Evolutionary conservation across 2,888 invertebrate genomes (phyloP).

Genomic region (Malthinus flaveolus): DNA sequence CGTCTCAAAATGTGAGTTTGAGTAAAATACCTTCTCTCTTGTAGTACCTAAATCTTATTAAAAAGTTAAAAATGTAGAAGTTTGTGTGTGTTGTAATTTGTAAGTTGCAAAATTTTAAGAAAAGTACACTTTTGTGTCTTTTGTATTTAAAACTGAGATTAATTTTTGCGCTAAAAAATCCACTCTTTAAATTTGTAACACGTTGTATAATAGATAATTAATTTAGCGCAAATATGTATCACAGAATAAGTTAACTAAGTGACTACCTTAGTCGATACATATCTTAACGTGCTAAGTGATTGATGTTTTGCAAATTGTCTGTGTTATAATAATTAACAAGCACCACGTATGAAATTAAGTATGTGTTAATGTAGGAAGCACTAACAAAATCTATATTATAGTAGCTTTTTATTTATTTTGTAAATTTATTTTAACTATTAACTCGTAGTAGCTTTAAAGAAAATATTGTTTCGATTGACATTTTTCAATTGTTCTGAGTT

Average conservation of each 20-base stretch:
- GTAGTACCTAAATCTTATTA: too few relatives aligned
- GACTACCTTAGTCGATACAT: conserved; percentile 52
- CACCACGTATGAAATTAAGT: conserved; percentile 28
- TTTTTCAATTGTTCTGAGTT: too few relatives aligned
- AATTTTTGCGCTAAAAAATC: conserved; percentile 8
- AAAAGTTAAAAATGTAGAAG: too few relatives aligned
- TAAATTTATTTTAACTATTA: neutral
- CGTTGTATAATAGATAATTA: conserved; percentile 6
- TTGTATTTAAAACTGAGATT: neutral
- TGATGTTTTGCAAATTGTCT: conserved; percentile 21
- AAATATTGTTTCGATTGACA: too few relatives aligned
- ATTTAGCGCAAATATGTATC: conserved; percentile 13
- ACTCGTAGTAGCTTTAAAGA: too few relatives aligned
- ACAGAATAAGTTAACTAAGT: conserved; percentile 36
- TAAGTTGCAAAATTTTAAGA: too few relatives aligned
- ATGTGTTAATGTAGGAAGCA: conserved; percentile 41
- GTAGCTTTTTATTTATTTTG: conserved; percentile 7
- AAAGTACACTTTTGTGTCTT: too few relatives aligned
- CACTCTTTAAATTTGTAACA: conserved; percentile 12
- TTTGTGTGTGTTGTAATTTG: too few relatives aligned
- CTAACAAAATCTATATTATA: conserved; percentile 33
- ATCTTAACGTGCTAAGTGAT: conserved; percentile 38
- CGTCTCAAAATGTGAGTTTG: too few relatives aligned
- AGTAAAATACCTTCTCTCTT: too few relatives aligned
- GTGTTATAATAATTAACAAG: conserved; percentile 26